Conservation (phyloP, 2,888 invertebrate genomes). For the Lasius platythorax region DNA sequence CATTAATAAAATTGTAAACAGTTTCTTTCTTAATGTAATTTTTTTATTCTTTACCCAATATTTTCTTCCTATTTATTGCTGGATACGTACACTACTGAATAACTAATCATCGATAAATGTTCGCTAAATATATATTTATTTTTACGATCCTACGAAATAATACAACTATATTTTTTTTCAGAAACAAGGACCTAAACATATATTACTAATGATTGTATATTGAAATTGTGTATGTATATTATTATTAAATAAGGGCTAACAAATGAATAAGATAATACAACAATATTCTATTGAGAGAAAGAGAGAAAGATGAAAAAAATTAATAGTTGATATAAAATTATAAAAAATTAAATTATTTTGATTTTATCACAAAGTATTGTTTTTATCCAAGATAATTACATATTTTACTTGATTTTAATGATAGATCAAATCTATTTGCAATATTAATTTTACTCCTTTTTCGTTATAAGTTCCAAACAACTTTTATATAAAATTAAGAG, state of each 20-base stretch:
- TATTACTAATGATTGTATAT: neutral
- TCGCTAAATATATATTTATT: neutral
- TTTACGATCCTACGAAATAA: neutral
- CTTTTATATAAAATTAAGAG: neutral
- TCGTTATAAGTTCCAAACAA: constrained; percentile 1
- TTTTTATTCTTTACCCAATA: neutral
- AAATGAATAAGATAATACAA: neutral
- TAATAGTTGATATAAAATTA: neutral
- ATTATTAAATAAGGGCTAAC: neutral
- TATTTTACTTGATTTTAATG: neutral
- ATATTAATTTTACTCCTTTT: neutral
- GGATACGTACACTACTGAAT: constrained; percentile 5
- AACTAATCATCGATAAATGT: neutral
- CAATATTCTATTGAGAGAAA: neutral
- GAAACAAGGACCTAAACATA: neutral
- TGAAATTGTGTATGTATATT: neutral
- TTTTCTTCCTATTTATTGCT: neutral
- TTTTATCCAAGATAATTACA: neutral
- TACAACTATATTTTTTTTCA: neutral
- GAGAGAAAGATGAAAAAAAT: neutral
- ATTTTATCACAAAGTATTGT: neutral
- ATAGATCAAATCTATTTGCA: neutral
- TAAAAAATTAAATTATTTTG: neutral
- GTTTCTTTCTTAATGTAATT: constrained; percentile 54
- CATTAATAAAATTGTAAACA: constrained; percentile 20